Evolutionary conservation across 1,140 invertebrate genomes (phyloP).

Genomic region (Drosophila bocqueti): DNA sequence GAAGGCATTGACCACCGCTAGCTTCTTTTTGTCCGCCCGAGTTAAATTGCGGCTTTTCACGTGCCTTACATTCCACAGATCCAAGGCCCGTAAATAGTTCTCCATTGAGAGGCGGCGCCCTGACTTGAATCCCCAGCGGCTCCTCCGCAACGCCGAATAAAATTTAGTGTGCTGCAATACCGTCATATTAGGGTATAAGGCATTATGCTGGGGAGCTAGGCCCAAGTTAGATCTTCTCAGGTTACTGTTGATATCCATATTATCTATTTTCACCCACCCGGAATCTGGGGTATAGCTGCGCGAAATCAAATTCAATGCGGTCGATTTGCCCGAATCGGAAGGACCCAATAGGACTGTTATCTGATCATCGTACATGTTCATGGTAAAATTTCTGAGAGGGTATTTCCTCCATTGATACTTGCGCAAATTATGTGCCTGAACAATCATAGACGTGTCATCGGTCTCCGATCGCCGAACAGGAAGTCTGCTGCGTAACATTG

Average conservation of each 20-base stretch:
- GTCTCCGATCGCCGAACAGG: background rate
- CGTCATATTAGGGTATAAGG: conserved; percentile 11
- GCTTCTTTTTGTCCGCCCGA: background rate
- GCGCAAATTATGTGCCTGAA: background rate
- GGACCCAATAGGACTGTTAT: conserved; percentile 22
- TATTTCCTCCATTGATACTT: background rate
- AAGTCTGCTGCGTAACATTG: background rate
- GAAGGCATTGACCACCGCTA: conserved; percentile 21
- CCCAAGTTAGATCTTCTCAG: background rate
- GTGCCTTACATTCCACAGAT: background rate
- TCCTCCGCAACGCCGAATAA: conserved; percentile 5
- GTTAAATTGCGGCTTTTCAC: conserved; percentile 12
- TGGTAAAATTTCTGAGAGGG: conserved; percentile 13
- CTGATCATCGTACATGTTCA: conserved; percentile 40
- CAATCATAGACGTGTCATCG: background rate
- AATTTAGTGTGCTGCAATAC: conserved; percentile 6
- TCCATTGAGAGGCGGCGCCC: background rate
- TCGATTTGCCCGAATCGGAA: conserved; percentile 23
- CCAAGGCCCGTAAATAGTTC: conserved; percentile 17
- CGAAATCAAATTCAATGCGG: conserved; percentile 5
- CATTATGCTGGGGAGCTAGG: conserved; percentile 20
- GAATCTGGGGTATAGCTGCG: conserved; percentile 7
- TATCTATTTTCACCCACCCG: conserved; percentile 18
- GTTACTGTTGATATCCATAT: background rate
- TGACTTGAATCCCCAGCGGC: background rate